Evolutionary conservation across 2,113 vertebrate genomes (phyloP).

Genomic region (Pseudopipra pipra): DNA sequence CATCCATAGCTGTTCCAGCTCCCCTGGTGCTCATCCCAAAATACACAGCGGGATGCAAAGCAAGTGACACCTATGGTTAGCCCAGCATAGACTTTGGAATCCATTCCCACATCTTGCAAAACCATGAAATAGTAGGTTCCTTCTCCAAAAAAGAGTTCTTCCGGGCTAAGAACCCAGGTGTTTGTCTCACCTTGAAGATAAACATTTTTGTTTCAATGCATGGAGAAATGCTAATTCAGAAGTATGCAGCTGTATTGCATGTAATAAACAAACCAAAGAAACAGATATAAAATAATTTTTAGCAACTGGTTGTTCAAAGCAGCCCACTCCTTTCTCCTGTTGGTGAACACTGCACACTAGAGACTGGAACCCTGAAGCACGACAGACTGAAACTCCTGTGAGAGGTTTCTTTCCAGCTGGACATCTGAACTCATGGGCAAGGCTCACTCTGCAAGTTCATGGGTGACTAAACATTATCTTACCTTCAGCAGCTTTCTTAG

Average conservation of each 20-base stretch:
- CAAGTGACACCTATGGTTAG: constrained; percentile 78
- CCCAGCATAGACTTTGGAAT: constrained; percentile 61
- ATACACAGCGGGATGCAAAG: constrained; percentile 87
- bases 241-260: not conserved
- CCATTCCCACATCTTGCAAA: constrained; percentile 73
- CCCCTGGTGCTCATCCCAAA: constrained; percentile 83
- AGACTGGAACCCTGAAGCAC: not conserved
- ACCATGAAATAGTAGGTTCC: constrained; percentile 85
- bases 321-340: not conserved
- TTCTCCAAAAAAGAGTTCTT: constrained; percentile 75
- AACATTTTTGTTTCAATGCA: not conserved
- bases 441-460: not conserved
- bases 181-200: constrained; percentile 77
- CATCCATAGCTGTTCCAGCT: constrained; percentile 87
- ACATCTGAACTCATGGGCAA: not conserved
- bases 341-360: not conserved
- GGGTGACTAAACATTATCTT: not conserved
- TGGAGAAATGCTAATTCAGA: not conserved
- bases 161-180: constrained; percentile 87
- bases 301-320: not conserved
- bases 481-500: constrained; percentile 73
- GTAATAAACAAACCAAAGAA: not conserved
- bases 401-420: not conserved
- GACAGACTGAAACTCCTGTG: not conserved
- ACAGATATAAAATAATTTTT: not conserved